These are phyloP conservation scores for Drosophila suboccidentalis DNA, from an alignment of 2,888 invertebrate genomes.

Conservation along the genomic window DNA sequence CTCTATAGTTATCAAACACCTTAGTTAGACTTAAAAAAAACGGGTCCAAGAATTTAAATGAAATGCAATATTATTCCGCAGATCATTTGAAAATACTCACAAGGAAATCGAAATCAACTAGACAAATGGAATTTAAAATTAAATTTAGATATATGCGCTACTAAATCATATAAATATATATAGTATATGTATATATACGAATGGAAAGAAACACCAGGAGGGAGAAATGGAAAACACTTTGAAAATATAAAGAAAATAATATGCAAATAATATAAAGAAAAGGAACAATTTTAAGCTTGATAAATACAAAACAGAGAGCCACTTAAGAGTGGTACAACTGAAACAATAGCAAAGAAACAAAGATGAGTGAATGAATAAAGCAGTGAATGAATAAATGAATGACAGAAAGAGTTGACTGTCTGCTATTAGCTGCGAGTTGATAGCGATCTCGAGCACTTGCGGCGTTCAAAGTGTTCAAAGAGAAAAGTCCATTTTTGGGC, in stretches of 20 bases:
- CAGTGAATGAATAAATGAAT: conserved; percentile 24
- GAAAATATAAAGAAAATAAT: conserved; percentile 4
- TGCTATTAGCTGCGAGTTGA: conserved; percentile 66
- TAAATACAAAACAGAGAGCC: conserved; percentile 26
- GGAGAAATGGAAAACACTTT: neutral
- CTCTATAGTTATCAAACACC: no score
- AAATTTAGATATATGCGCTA: no score
- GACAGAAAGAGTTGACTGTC: conserved; percentile 27
- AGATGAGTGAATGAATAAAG: conserved; percentile 22
- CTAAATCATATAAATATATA: no score
- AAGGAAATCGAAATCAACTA: neutral
- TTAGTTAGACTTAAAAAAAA: no score
- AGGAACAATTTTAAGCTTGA: conserved; percentile 30
- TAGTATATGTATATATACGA: neutral
- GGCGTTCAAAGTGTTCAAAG: conserved; percentile 28
- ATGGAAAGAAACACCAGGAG: neutral
- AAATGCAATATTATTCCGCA: no score
- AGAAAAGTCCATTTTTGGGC: conserved; percentile 16
- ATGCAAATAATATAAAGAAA: conserved; percentile 24
- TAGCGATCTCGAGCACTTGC: conserved; percentile 54
- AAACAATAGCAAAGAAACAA: conserved; percentile 19
- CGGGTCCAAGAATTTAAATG: no score
- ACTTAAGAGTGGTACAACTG: conserved; percentile 34
- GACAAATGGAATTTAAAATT: no score
- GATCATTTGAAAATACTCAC: no score